Conservation (phyloP, 2,797 vertebrate genomes). For the Cuniculus paca region DNA sequence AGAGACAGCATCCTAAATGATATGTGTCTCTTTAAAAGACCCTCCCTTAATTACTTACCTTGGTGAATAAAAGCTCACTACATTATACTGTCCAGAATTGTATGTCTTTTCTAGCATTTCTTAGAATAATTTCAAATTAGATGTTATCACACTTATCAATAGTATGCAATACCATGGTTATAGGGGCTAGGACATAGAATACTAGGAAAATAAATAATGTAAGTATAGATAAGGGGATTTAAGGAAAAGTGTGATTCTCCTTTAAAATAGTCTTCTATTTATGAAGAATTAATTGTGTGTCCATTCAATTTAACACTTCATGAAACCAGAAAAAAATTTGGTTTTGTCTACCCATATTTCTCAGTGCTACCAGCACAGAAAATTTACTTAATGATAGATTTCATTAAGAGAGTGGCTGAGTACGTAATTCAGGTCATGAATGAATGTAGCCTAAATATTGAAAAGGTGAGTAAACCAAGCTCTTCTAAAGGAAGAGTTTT, state of each 20-base stretch:
- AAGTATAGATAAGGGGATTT: not conserved
- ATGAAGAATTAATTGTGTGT: not conserved
- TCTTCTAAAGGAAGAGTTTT: not conserved
- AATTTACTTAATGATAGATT: not conserved
- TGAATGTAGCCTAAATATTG: not conserved
- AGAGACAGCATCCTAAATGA: not conserved
- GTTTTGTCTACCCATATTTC: not conserved
- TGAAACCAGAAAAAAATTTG: not conserved
- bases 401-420: constrained; percentile 14
- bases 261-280: not conserved
- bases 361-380: not conserved
- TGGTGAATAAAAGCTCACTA: not conserved
- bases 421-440: constrained; percentile 18
- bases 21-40: not conserved
- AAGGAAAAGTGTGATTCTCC: not conserved
- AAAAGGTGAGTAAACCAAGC: not conserved
- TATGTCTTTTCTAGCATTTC: not conserved
- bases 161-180: not conserved
- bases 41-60: not conserved
- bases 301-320: not conserved
- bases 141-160: not conserved
- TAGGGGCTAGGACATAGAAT: not conserved
- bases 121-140: constrained; percentile 42
- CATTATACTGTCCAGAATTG: not conserved
- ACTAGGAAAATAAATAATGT: not conserved